A percentile compares a stretch with the other conserved stretches of the same genome.
These are phyloP conservation scores for Siniperca chuatsi DNA, from an alignment of 2,113 vertebrate species.

Conservation along the genomic window DNA sequence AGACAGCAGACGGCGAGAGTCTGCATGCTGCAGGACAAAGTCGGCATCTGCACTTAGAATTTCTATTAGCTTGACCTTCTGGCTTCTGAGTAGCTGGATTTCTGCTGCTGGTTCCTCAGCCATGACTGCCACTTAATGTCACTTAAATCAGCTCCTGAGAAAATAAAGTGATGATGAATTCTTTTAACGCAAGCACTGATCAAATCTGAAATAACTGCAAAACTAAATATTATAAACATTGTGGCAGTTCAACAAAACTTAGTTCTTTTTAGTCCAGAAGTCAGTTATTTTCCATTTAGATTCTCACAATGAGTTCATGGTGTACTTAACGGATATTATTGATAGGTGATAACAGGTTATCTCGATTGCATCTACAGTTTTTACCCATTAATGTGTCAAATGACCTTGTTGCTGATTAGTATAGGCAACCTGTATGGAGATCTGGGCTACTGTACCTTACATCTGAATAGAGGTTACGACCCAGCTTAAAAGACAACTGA, in stretches of 20 bases:
- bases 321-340: not conserved
- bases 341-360: not conserved
- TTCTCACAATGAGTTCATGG: not conserved
- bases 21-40: conserved; percentile 79
- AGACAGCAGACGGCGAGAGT: conserved; percentile 73
- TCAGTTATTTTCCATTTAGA: not conserved
- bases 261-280: not conserved
- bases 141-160: conserved; percentile 37
- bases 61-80: conserved; percentile 73
- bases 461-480: no score
- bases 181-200: not conserved
- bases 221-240: not conserved
- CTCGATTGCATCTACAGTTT: no score
- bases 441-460: no score
- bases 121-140: conserved; percentile 55
- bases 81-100: conserved; percentile 63
- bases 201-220: not conserved
- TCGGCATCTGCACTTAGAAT: conserved; percentile 78
- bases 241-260: not conserved
- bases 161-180: not conserved
- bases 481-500: no score
- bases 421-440: no score
- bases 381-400: no score
- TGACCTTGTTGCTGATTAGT: no score
- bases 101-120: conserved; percentile 46